phyloP scores from a whole-genome alignment of 1,140 invertebrate genomes.

The Trialeurodes vaporariorum region DNA sequence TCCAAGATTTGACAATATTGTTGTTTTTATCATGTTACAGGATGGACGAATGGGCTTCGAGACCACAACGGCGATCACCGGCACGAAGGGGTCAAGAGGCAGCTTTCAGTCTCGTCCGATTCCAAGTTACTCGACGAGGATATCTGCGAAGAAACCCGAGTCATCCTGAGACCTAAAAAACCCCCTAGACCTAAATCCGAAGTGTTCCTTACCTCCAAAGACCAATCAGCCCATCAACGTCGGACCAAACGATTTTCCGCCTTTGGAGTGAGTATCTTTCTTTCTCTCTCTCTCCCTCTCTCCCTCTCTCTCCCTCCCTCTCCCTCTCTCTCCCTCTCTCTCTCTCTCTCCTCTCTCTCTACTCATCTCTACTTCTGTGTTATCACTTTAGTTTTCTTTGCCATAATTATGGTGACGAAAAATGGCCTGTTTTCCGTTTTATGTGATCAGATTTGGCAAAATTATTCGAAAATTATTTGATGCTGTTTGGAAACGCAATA shows the following conservation, averaged over 20 bases:
- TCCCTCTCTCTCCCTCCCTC: not conserved
- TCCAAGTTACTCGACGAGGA: conserved; percentile 77
- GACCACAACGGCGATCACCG: conserved; percentile 39
- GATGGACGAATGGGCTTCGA: conserved; percentile 15
- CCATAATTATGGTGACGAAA: too few relatives aligned
- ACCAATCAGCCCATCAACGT: conserved; percentile 42
- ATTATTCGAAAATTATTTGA: too few relatives aligned
- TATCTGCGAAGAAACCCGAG: conserved; percentile 68
- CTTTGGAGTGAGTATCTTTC: conserved; percentile 62
- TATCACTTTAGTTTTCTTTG: too few relatives aligned
- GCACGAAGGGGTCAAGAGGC: conserved; percentile 55
- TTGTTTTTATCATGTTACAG: too few relatives aligned
- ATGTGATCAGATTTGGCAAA: too few relatives aligned
- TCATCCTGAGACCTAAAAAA: conserved; percentile 74
- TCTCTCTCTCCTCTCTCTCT: too few relatives aligned
- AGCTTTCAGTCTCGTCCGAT: conserved; percentile 80
- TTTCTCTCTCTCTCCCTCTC: conserved; percentile 7
- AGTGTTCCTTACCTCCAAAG: conserved; percentile 55
- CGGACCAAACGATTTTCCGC: conserved; percentile 79
- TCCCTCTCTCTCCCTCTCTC: too few relatives aligned
- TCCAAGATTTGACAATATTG: too few relatives aligned
- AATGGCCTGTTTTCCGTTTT: too few relatives aligned
- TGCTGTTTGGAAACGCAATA: too few relatives aligned
- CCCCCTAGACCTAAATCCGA: conserved; percentile 80
- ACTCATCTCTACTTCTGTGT: too few relatives aligned